Percentiles rank a stretch among this genome's conserved stretches.
Evolutionary conservation across 2,113 vertebrate species (phyloP).

Genomic region (Beaufortia kweichowensis): DNA sequence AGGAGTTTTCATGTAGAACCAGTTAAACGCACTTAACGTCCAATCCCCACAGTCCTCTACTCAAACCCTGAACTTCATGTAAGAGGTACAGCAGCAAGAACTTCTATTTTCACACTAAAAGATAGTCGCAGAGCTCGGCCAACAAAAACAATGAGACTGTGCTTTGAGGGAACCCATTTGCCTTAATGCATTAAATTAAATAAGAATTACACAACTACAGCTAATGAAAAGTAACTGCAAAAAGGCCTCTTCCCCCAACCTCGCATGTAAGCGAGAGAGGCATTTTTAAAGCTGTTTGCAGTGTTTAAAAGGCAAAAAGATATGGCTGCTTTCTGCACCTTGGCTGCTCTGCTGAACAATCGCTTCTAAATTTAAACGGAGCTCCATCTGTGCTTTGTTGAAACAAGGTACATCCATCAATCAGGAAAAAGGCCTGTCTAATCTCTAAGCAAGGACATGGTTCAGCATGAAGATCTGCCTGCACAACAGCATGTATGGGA

Average conservation of each 20-base stretch:
- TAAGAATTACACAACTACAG: conserved; percentile 13
- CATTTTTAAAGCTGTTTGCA: background rate
- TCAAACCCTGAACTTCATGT: conserved; percentile 6
- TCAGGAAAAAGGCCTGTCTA: conserved; percentile 29
- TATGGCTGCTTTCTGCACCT: conserved; percentile 32
- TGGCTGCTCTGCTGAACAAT: conserved; percentile 37
- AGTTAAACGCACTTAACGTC: conserved; percentile 1
- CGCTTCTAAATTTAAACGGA: conserved; percentile 38
- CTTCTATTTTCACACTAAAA: conserved; percentile 15
- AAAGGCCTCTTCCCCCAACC: conserved; percentile 12
- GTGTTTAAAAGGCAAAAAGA: conserved; percentile 27
- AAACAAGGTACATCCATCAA: conserved; percentile 40
- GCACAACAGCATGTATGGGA: background rate
- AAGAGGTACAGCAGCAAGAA: background rate
- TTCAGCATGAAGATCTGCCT: conserved; percentile 29
- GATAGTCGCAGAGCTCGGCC: background rate
- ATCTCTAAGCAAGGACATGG: conserved; percentile 30
- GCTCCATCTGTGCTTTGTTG: conserved; percentile 40
- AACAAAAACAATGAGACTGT: conserved; percentile 5
- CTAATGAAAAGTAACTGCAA: background rate
- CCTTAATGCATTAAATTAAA: conserved; percentile 27
- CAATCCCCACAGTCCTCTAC: conserved; percentile 14
- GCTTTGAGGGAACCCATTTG: conserved; percentile 4
- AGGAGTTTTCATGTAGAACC: conserved; percentile 18
- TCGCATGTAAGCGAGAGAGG: background rate